Evolutionary conservation across 2,797 vertebrate genomes (phyloP).

Genomic region (Crocodylus rhombifer): DNA sequence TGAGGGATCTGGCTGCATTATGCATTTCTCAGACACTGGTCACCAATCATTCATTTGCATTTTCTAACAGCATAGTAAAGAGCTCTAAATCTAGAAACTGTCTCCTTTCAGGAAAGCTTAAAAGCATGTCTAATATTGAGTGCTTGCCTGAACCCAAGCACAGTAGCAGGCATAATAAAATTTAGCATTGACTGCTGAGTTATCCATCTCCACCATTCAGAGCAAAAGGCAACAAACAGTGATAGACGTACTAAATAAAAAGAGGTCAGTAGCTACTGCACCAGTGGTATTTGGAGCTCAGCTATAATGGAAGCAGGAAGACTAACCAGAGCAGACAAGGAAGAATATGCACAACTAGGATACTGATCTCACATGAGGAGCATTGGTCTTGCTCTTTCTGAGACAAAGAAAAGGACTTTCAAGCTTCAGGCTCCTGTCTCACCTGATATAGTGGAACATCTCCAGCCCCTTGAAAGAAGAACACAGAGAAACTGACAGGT

Average conservation of each 20-base stretch:
- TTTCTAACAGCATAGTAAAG: too few species aligned
- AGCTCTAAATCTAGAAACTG: too few species aligned
- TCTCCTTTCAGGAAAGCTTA: too few species aligned
- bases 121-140: too few species aligned
- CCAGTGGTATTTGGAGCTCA: not conserved
- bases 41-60: too few species aligned
- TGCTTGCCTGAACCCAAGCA: too few species aligned
- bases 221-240: too few species aligned
- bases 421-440: not conserved
- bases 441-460: not conserved
- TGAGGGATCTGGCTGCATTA: too few species aligned
- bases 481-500: not conserved
- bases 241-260: not conserved
- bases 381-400: not conserved
- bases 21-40: too few species aligned
- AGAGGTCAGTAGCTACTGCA: not conserved
- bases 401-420: not conserved
- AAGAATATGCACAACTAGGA: not conserved
- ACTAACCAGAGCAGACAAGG: not conserved
- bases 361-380: not conserved
- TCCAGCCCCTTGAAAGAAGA: not conserved
- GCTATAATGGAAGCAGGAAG: not conserved
- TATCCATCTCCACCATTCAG: too few species aligned
- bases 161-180: too few species aligned
- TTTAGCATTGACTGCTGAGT: too few species aligned